Conservation (phyloP, 2,888 invertebrate genomes). For the Idaea biselata region DNA sequence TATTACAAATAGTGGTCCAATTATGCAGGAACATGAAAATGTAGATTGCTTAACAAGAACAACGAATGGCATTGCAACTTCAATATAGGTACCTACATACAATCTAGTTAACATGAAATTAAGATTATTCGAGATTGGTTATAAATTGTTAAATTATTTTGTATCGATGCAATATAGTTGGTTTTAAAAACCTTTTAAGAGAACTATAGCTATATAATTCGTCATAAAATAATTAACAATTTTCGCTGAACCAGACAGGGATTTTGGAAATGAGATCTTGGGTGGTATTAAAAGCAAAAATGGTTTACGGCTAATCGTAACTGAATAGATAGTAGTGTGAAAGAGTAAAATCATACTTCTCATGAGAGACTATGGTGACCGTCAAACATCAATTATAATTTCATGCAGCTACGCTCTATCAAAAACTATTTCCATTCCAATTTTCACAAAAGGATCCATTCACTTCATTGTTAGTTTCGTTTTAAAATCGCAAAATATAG, state of each 20-base stretch:
- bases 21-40: constrained; percentile 31
- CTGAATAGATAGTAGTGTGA: not conserved
- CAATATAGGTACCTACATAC: constrained; percentile 5
- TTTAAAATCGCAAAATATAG: constrained; percentile 60
- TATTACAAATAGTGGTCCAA: constrained; percentile 59
- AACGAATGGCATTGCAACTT: constrained; percentile 21
- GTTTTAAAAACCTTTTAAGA: not conserved
- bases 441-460: constrained; percentile 45
- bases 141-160: constrained; percentile 2
- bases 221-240: no score
- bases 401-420: constrained; percentile 37
- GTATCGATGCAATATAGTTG: not conserved
- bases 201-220: no score
- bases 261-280: not conserved
- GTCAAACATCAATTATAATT: not conserved
- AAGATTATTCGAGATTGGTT: constrained; percentile 10
- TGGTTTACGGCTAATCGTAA: not conserved
- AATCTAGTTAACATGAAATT: constrained; percentile 14
- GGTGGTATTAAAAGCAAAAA: not conserved
- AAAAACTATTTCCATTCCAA: constrained; percentile 49
- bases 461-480: constrained; percentile 51
- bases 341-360: not conserved
- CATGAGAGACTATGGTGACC: not conserved
- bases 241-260: no score
- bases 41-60: constrained; percentile 14